Evolutionary conservation across 53 echinoderm and acorn worm genomes (phyloP).

Genomic region (Luidia sarsii): DNA sequence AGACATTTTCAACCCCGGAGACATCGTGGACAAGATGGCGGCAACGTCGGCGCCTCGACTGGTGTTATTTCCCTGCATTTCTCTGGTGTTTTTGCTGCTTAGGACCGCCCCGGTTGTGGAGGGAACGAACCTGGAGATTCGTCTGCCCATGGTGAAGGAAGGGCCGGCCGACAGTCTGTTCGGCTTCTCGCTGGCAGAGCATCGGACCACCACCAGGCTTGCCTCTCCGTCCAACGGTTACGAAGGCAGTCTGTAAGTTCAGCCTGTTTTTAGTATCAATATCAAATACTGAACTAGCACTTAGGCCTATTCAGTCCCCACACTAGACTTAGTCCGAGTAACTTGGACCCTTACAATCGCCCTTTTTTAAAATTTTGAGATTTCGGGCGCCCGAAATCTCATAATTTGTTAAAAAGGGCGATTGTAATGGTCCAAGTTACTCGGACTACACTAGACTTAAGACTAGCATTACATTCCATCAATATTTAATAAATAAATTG

Average conservation of each 20-base stretch:
- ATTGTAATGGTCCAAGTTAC: too few species aligned
- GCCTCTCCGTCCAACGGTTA: constrained; percentile 24
- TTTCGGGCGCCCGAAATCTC: too few species aligned
- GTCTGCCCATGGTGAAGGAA: constrained; percentile 88
- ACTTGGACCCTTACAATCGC: too few species aligned
- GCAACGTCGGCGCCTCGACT: background rate
- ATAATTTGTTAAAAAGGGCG: too few species aligned
- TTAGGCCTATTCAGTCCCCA: too few species aligned
- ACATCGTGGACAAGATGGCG: constrained; percentile 21
- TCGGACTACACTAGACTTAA: too few species aligned
- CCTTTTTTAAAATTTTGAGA: too few species aligned
- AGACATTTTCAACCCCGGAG: background rate
- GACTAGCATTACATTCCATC: too few species aligned
- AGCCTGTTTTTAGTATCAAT: too few species aligned
- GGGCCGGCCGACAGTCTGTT: constrained; percentile 86
- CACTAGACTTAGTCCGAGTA: too few species aligned
- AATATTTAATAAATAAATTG: too few species aligned
- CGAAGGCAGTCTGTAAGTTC: constrained; percentile 82
- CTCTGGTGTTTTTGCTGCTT: constrained; percentile 19
- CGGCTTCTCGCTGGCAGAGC: constrained; percentile 96
- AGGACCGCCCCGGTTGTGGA: constrained; percentile 14
- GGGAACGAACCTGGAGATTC: constrained; percentile 80
- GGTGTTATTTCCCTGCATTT: background rate
- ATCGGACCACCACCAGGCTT: constrained; percentile 37
- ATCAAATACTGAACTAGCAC: too few species aligned